These are phyloP conservation scores for Venusia cambrica DNA, from an alignment of 2,888 invertebrate species.

Conservation along the genomic window DNA sequence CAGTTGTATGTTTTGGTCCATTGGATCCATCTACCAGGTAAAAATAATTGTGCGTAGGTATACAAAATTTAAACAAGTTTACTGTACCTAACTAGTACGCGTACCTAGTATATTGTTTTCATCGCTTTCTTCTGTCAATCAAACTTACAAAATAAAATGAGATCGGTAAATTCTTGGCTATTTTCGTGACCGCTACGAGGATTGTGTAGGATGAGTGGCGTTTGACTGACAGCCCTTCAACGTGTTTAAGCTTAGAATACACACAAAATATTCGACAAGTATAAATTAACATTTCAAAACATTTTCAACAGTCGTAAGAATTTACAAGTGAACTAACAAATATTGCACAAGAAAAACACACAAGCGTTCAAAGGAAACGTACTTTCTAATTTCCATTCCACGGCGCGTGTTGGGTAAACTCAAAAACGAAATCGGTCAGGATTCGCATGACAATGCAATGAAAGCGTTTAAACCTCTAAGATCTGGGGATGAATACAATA, in stretches of 20 bases:
- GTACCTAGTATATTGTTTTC: too few species aligned
- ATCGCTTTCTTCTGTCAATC: too few species aligned
- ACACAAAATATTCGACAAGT: slow-evolving; percentile 1
- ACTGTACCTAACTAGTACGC: too few species aligned
- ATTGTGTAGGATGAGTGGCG: too few species aligned
- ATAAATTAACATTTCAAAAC: slow-evolving; percentile 3
- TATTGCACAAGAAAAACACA: slow-evolving; percentile 12
- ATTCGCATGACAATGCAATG: slow-evolving; percentile 51
- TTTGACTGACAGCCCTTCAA: too few species aligned
- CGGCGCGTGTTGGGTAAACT: slow-evolving; percentile 24
- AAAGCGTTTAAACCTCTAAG: slow-evolving; percentile 38
- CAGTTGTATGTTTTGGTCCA: too few species aligned
- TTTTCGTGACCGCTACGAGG: too few species aligned
- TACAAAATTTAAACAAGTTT: too few species aligned
- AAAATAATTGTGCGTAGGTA: too few species aligned
- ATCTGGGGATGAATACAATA: slow-evolving; percentile 9
- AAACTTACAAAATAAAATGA: too few species aligned
- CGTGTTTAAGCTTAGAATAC: neutral
- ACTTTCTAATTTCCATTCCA: slow-evolving; percentile 27
- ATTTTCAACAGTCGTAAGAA: slow-evolving; percentile 1
- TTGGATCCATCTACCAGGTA: too few species aligned
- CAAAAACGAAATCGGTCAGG: slow-evolving; percentile 39
- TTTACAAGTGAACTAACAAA: slow-evolving; percentile 5
- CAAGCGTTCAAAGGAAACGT: slow-evolving; percentile 8
- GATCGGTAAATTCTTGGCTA: too few species aligned